Conservation (phyloP, 2,797 vertebrate species). For the Lithobates sylvaticus region DNA sequence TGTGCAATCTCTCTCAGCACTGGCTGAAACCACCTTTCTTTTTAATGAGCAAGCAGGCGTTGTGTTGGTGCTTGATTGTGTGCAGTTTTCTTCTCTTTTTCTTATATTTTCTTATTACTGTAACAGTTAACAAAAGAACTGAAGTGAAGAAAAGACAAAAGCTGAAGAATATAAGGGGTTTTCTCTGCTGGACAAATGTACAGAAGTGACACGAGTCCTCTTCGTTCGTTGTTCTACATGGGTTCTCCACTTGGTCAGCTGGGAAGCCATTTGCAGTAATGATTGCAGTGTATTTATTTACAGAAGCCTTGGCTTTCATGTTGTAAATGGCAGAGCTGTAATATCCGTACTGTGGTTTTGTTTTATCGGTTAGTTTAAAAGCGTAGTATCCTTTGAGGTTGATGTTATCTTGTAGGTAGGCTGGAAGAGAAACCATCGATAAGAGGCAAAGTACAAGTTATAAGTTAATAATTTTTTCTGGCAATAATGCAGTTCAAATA, state of each 20-base stretch:
- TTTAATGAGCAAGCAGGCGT: slow-evolving; percentile 65
- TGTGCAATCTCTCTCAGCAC: slow-evolving; percentile 10
- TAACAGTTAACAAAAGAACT: slow-evolving; percentile 76
- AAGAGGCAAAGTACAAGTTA: background rate
- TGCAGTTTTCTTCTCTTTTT: slow-evolving; percentile 71
- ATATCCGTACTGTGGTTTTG: slow-evolving; percentile 85
- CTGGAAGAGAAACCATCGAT: slow-evolving; percentile 69
- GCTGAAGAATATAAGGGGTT: slow-evolving; percentile 85
- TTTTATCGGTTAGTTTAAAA: slow-evolving; percentile 89
- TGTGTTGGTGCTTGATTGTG: slow-evolving; percentile 68
- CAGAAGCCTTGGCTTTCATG: slow-evolving; percentile 86
- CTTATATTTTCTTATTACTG: slow-evolving; percentile 78
- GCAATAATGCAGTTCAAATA: background rate
- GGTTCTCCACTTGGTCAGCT: slow-evolving; percentile 39
- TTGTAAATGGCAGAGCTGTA: slow-evolving; percentile 82
- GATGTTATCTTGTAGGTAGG: slow-evolving; percentile 83
- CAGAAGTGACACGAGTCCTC: slow-evolving; percentile 77
- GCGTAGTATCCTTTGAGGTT: slow-evolving; percentile 91
- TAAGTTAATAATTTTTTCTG: background rate
- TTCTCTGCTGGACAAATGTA: slow-evolving; percentile 79
- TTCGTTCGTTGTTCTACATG: slow-evolving; percentile 67
- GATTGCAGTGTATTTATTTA: slow-evolving; percentile 81
- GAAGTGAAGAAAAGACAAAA: slow-evolving; percentile 81
- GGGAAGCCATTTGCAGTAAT: slow-evolving; percentile 82
- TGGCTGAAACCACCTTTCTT: slow-evolving; percentile 63